Conservation (phyloP, 53 echinoderm and acorn worm genomes). For the Pentamera pediparva region DNA sequence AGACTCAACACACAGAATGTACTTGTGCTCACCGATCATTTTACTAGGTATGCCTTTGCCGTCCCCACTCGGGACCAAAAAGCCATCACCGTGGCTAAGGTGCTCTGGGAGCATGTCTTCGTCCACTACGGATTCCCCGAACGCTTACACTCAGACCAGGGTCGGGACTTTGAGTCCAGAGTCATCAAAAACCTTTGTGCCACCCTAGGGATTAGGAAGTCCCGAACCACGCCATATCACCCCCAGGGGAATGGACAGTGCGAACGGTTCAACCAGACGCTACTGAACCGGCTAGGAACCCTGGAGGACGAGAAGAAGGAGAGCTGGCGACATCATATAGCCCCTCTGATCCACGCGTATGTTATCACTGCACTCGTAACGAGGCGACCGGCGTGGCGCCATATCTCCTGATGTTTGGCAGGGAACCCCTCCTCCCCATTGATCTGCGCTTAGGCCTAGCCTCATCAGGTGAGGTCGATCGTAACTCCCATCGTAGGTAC, state of each 20-base stretch:
- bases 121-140: neutral
- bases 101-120: conserved; percentile 1
- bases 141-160: neutral
- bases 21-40: conserved; percentile 54
- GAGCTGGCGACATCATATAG: conserved; percentile 31
- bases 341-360: conserved; percentile 46
- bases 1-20: conserved; percentile 46
- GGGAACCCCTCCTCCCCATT: conserved; percentile 48
- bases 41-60: conserved; percentile 49
- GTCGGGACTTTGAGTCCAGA: no score
- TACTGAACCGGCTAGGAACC: conserved; percentile 48
- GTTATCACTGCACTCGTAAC: conserved; percentile 41
- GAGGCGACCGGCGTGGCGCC: conserved; percentile 49
- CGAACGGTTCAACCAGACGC: no score
- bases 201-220: neutral
- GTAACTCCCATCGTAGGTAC: conserved; percentile 30
- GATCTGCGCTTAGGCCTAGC: conserved; percentile 43
- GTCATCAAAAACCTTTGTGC: neutral
- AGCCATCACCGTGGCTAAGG: conserved; percentile 47
- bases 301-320: conserved; percentile 50
- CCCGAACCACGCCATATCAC: no score
- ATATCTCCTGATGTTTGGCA: conserved; percentile 56
- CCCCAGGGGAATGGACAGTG: no score
- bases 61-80: conserved; percentile 52
- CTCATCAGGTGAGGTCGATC: neutral